A percentile compares a stretch with the other conserved stretches of the same genome.
These are phyloP conservation scores for Merops nubicus DNA, from an alignment of 2,113 vertebrate species.

Conservation along the genomic window DNA sequence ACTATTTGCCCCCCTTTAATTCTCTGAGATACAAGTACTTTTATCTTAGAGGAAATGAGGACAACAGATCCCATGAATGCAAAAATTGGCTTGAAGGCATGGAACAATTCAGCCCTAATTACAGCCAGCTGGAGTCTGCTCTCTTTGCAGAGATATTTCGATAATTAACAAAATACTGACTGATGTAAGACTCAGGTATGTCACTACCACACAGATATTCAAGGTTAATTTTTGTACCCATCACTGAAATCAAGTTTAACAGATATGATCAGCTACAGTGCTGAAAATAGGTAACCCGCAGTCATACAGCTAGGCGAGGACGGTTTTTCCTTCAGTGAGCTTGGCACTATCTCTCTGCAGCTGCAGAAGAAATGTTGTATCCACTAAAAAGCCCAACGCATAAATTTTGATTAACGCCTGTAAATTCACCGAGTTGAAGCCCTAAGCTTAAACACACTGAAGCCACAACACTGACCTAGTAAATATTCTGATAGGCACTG, in stretches of 20 bases:
- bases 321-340: neutral
- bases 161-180: conserved; percentile 54
- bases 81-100: conserved; percentile 51
- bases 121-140: conserved; percentile 54
- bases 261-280: neutral
- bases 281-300: neutral
- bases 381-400: neutral
- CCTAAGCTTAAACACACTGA: neutral
- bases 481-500: neutral
- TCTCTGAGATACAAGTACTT: conserved; percentile 41
- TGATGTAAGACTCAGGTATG: conserved; percentile 16
- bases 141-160: conserved; percentile 28
- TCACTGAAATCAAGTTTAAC: neutral
- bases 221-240: conserved; percentile 9
- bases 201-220: neutral
- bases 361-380: neutral
- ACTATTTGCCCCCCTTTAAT: neutral
- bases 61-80: conserved; percentile 55
- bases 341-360: neutral
- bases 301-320: neutral
- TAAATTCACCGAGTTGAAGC: neutral
- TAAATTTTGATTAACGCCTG: neutral
- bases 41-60: conserved; percentile 57
- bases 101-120: conserved; percentile 67
- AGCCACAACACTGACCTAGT: neutral